Conservation (phyloP, 2,797 vertebrate genomes). For the Tragelaphus eurycerus region DNA sequence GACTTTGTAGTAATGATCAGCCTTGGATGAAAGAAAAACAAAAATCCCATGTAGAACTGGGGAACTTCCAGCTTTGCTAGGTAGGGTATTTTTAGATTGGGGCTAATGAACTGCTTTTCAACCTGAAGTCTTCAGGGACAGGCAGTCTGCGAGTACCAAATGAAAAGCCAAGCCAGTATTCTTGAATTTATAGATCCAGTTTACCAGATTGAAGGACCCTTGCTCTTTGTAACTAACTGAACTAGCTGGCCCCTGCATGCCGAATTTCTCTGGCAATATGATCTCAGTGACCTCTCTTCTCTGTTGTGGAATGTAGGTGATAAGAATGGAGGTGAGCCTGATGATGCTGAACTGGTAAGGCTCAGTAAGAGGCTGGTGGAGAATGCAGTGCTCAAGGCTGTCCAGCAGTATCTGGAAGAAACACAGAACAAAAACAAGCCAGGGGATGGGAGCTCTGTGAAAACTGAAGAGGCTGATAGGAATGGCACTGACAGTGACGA, state of each 20-base stretch:
- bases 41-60: background rate
- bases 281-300: conserved; percentile 84
- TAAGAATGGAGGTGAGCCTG: conserved; percentile 89
- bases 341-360: conserved; percentile 96
- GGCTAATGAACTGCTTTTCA: background rate
- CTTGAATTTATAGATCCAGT: conserved; percentile 29
- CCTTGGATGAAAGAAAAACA: background rate
- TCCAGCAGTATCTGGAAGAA: conserved; percentile 98
- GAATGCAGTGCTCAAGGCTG: conserved; percentile 93
- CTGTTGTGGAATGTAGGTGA: conserved; percentile 90
- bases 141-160: background rate
- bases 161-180: conserved; percentile 29
- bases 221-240: conserved; percentile 49
- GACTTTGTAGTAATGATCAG: background rate
- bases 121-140: background rate
- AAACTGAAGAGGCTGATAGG: conserved; percentile 79
- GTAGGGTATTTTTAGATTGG: background rate
- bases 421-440: conserved; percentile 87
- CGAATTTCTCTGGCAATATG: conserved; percentile 57
- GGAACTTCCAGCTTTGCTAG: background rate
- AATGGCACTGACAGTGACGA: conserved; percentile 78
- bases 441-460: conserved; percentile 83
- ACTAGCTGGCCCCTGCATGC: conserved; percentile 44
- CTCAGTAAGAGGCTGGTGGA: conserved; percentile 97
- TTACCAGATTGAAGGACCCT: conserved; percentile 21